phyloP scores from a whole-genome alignment of 2,113 vertebrate genomes.

The Pristiophorus japonicus region DNA sequence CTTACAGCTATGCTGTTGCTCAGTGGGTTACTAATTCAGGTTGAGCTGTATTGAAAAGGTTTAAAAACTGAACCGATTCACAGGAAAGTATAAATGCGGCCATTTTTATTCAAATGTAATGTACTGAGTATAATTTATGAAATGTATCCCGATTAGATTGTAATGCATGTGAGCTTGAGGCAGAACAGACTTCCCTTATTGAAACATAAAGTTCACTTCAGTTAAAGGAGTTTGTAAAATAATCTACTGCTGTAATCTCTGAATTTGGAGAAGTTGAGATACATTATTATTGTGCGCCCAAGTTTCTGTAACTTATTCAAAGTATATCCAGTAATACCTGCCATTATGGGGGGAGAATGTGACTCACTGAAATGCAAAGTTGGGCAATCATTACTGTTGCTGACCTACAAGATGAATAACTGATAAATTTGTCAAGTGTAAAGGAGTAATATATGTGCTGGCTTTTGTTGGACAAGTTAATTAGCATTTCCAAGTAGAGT shows the following conservation, averaged over 20 bases:
- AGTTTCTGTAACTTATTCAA: not conserved
- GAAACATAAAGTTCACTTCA: not conserved
- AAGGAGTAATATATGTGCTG: not conserved
- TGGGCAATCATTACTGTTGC: not conserved
- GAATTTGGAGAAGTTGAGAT: not conserved
- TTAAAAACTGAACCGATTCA: not conserved
- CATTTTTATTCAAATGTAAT: not conserved
- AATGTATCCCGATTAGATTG: not conserved
- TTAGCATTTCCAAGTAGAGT: not conserved
- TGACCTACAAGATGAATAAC: not conserved
- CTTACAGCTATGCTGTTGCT: not conserved
- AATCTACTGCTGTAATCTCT: conserved; percentile 10
- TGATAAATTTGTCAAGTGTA: not conserved
- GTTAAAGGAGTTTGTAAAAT: not conserved
- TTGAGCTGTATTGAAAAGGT: not conserved
- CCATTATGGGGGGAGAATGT: not conserved
- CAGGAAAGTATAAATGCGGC: not conserved
- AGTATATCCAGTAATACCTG: not conserved
- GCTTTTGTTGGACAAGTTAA: not conserved
- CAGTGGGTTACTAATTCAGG: not conserved
- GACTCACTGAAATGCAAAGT: not conserved
- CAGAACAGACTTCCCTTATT: not conserved
- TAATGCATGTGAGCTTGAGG: not conserved
- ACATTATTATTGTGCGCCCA: not conserved
- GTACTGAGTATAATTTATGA: not conserved